These are phyloP conservation scores for Tetramorium alpestre DNA, from an alignment of 1,140 invertebrate species.

Conservation along the genomic window DNA sequence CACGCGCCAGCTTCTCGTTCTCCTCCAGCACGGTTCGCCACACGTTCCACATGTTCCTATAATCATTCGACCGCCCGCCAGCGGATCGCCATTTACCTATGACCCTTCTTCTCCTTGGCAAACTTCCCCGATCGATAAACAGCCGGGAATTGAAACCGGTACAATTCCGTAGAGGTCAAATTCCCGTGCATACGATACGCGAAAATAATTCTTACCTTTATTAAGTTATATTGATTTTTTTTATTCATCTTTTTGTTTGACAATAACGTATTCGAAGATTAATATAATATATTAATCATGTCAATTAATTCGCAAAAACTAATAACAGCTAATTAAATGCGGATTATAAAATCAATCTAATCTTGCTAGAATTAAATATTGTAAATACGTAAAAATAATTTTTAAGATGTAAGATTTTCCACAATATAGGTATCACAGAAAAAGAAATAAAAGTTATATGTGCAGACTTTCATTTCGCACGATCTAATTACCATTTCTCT, in stretches of 20 bases:
- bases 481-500: constrained; percentile 91
- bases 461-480: not conserved
- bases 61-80: constrained; percentile 65
- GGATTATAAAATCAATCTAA: not conserved
- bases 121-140: constrained; percentile 45
- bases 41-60: constrained; percentile 98
- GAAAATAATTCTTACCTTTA: not conserved
- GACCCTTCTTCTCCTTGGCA: constrained; percentile 44
- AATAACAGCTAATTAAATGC: not conserved
- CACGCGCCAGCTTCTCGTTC: constrained; percentile 96
- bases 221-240: not conserved
- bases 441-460: not conserved
- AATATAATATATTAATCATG: not conserved
- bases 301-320: not conserved
- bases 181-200: not conserved
- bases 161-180: constrained; percentile 25
- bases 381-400: not conserved
- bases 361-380: not conserved
- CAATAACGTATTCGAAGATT: not conserved
- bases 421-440: not conserved
- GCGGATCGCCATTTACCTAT: constrained; percentile 38
- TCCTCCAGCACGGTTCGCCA: constrained; percentile 98
- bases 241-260: not conserved
- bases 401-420: not conserved
- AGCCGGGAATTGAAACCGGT: constrained; percentile 16